Evolutionary conservation across 2,888 invertebrate species (phyloP).

Genomic region (Malthinus flaveolus): DNA sequence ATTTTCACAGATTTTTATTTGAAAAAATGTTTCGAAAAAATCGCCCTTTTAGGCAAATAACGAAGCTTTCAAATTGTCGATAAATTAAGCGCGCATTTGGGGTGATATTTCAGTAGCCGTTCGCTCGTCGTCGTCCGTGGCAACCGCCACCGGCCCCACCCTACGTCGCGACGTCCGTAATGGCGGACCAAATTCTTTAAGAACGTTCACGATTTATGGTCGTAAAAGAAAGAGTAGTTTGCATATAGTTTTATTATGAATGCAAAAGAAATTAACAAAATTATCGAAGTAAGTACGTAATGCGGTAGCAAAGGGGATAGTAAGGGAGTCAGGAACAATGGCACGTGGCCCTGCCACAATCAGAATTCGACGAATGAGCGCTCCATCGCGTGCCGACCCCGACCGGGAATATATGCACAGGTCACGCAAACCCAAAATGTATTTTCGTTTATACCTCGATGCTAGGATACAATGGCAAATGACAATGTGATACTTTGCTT

Average conservation of each 20-base stretch:
- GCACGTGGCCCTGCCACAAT: constrained; percentile 50
- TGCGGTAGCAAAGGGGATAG: constrained; percentile 24
- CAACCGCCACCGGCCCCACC: constrained; percentile 38
- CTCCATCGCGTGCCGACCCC: constrained; percentile 48
- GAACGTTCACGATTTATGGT: constrained; percentile 19
- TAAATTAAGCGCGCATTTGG: constrained; percentile 14
- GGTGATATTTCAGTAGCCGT: constrained; percentile 30
- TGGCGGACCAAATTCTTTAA: constrained; percentile 36
- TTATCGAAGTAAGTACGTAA: constrained; percentile 25
- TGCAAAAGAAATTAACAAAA: constrained; percentile 27
- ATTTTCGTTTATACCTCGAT: constrained; percentile 43
- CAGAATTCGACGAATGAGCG: constrained; percentile 49
- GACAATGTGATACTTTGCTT: constrained; percentile 34
- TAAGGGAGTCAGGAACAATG: constrained; percentile 41
- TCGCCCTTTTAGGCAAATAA: background rate
- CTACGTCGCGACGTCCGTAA: constrained; percentile 39
- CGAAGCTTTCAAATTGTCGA: background rate
- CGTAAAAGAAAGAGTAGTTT: constrained; percentile 16
- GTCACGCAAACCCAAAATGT: constrained; percentile 51
- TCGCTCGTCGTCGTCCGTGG: constrained; percentile 38
- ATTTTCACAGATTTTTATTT: constrained; percentile 32
- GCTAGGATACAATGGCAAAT: constrained; percentile 36
- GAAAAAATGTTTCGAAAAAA: background rate
- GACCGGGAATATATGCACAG: constrained; percentile 45
- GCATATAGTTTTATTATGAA: constrained; percentile 25